Evolutionary conservation across 2,888 invertebrate genomes (phyloP), one percentile per base, ranked within the genome.

Genomic region (Petrophora chlorosata): DNA sequence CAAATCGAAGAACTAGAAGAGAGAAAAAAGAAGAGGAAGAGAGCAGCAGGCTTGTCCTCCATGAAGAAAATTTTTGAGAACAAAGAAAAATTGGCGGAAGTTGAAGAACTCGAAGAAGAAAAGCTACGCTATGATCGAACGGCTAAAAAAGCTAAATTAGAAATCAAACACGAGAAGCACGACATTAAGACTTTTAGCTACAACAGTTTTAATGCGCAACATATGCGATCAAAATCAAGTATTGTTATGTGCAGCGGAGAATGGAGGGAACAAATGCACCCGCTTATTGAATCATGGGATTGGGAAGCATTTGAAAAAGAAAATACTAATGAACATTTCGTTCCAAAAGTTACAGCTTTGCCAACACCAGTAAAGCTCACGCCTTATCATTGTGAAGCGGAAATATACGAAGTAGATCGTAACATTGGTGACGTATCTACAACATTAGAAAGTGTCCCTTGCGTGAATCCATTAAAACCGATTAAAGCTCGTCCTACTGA

Each of bases 21-120:
- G 32, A 90, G 77, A 54, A 91, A 90, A 59, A 89, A 90, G 51
- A 92, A 92, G 61, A 88, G 92, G 34, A 93, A 93, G 71, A 86
- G 92, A 43, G 91, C 92, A n/a, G 92, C 93, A 61, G 92, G 93
- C 34, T 72, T 95, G 13, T 93, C 92, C 35, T 91, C 92, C 38
- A 92, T 92, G 78, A 92, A 93, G 59, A 94, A 94, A 83, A 93
- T 95, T 64, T 95, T 95, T 76, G 95, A 95, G 82, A 94, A 94
- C 40, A 95, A 95, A 76, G 95, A 95, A 73, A 92, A 89, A 58
- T 86, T 92, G 23, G 94, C 93, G 1, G 94, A 94, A 67, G 91
- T 91, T 10, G 81, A 90, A 65, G 91, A 91, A 55, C 70, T 91
- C 49, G 92, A 94, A 70, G 93, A 92, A 75, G 81, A 90, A 61